Evolutionary conservation across 2,888 invertebrate species (phyloP).

Genomic region (Labia minor): DNA sequence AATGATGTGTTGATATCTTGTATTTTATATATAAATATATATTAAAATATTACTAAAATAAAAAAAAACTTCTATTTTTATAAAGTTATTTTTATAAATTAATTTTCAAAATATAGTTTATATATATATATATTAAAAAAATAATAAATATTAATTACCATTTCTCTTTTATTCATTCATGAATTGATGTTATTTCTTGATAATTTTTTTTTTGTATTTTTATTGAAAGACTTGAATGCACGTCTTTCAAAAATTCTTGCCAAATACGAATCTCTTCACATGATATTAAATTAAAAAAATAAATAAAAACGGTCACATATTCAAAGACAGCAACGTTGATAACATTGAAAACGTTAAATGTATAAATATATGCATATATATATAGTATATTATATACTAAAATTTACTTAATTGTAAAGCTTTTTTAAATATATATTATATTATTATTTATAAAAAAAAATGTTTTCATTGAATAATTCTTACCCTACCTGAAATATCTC

Average conservation of each 20-base stretch:
- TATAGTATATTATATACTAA: no score
- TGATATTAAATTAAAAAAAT: neutral
- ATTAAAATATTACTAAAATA: no score
- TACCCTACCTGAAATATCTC: no score
- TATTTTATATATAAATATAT: no score
- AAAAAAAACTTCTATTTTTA: no score
- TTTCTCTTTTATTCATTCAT: neutral
- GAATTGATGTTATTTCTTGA: neutral
- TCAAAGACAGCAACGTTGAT: no score
- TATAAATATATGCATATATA: neutral
- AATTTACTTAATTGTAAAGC: neutral
- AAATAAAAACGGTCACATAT: neutral
- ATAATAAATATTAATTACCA: neutral
- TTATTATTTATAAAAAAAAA: neutral
- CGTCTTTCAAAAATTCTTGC: neutral
- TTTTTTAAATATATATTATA: conserved; percentile 13
- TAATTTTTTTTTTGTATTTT: neutral
- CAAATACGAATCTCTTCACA: neutral
- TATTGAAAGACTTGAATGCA: neutral
- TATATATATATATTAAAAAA: no score
- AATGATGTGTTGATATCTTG: no score
- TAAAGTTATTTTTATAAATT: no score
- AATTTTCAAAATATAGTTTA: no score
- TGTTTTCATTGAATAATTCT: no score
- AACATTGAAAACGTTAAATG: no score